A percentile compares a stretch with the other conserved stretches of the same genome.
phyloP scores from a whole-genome alignment of 2,113 vertebrate species.

The Acrocephalus arundinaceus region DNA sequence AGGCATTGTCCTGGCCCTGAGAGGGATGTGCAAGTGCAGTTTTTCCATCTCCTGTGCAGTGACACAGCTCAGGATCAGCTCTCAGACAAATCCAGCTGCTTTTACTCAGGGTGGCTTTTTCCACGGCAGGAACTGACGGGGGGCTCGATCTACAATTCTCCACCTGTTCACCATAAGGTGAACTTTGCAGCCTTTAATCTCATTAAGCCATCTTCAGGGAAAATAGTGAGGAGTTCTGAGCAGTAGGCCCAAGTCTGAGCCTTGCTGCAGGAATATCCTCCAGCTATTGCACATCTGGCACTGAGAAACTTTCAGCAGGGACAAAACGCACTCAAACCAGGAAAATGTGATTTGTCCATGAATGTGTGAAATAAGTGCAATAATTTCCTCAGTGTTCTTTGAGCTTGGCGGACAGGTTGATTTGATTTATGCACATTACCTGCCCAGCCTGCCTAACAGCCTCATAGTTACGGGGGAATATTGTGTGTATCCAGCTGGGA shows the following conservation, averaged over 20 bases:
- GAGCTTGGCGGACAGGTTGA: neutral
- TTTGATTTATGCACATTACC: neutral
- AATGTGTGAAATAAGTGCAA: neutral
- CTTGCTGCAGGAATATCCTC: neutral
- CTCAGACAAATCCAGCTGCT: neutral
- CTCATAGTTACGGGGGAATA: neutral
- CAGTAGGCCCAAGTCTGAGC: neutral
- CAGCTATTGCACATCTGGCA: neutral
- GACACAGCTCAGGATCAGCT: neutral
- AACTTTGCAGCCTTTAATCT: neutral
- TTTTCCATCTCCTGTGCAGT: neutral
- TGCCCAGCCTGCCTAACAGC: neutral
- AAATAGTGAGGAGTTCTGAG: neutral
- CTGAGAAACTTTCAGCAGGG: neutral
- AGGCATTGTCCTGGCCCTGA: neutral
- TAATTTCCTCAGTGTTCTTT: neutral
- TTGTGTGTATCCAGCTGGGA: neutral
- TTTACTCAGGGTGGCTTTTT: neutral
- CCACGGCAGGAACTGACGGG: neutral
- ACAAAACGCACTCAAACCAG: neutral
- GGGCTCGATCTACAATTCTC: neutral
- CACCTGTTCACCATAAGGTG: neutral
- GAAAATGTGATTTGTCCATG: neutral
- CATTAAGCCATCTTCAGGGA: neutral
- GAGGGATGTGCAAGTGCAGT: accelerated